These are phyloP conservation scores for Silurus asotus DNA, from an alignment of 2,113 vertebrate genomes.

Conservation along the genomic window DNA sequence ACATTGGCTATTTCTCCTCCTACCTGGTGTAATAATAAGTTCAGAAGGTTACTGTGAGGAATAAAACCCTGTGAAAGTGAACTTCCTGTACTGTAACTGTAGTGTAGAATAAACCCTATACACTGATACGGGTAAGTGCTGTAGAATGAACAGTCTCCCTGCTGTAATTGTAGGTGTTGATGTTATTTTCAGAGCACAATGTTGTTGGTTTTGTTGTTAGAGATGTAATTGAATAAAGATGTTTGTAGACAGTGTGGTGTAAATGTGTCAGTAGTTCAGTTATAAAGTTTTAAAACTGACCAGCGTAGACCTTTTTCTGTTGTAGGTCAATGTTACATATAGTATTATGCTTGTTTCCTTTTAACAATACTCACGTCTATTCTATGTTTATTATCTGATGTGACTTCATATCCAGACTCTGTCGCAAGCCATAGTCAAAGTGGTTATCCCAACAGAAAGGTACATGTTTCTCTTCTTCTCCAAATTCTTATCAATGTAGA, in stretches of 20 bases:
- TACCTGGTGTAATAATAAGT: neutral
- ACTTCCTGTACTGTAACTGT: neutral
- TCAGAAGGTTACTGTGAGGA: constrained; percentile 15
- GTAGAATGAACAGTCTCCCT: constrained; percentile 17
- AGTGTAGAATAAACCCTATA: constrained; percentile 23
- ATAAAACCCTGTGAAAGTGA: constrained; percentile 3
- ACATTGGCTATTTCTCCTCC: neutral
- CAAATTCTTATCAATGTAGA: constrained; percentile 96
- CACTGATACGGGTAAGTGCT: constrained; percentile 47
- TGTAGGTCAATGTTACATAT: constrained; percentile 90
- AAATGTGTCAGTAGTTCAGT: constrained; percentile 43
- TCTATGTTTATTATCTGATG: constrained; percentile 99
- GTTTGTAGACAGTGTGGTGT: constrained; percentile 31
- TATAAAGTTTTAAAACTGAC: constrained; percentile 74
- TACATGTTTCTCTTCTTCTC: constrained; percentile 99
- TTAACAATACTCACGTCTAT: constrained; percentile 99
- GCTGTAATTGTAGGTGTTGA: constrained; percentile 14
- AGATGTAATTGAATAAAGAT: constrained; percentile 22
- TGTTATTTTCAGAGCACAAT: constrained; percentile 16
- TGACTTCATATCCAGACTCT: constrained; percentile 99
- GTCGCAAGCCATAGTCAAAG: constrained; percentile 99
- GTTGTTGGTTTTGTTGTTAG: constrained; percentile 4
- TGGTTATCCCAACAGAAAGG: constrained; percentile 99
- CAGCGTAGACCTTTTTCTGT: constrained; percentile 82
- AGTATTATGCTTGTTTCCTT: constrained; percentile 98